Base-by-base conservation (phyloP, 2,888 invertebrate genomes). In the Agrenia bidenticulata region DNA sequence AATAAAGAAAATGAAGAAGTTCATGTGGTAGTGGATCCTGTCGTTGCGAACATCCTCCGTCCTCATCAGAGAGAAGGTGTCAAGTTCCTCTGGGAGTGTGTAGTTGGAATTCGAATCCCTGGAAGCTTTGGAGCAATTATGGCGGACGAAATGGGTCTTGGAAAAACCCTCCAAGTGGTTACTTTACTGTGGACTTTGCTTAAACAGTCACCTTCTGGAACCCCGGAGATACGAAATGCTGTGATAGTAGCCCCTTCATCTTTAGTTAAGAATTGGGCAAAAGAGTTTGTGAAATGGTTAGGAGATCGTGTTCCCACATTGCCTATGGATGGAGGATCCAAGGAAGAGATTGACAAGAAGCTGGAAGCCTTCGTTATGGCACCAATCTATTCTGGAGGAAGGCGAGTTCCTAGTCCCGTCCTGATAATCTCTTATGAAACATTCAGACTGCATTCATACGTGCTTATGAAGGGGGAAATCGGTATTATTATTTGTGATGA, bases 71-170 rank as follows among this genome's bases (percentile, higher is more conserved):
- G 98, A 73, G 98, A 99, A 84, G 99, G 99, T 39, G 98, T 99
- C 0, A 92, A 92, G 79, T 99, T 99, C 79, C 97, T 99, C 96
- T 99, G 95, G 79, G 96, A 99, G 79, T 99, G 98, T 82, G 96
- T 98, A 2, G 94, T 92, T 9, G 99, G 98, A 1, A 83, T 85
- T 42, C 89, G 93, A 77, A 94, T 95, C 74, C 89, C 90, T 64
- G 85, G 86, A 67, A 89, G 89, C 27, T 89, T 85, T 80, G 99
- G 99, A 0, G 99, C 98, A 77, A 99, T 99, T 54, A 99, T 99
- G 98, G 99, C 99, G 2, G 99, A 99, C 81, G 99, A 99, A 85
- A 99, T 99, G 98, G 97, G 92, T 58, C 83, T 98, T 39, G 98
- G 98, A 1, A 99, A 99, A 82, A 99, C 99, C 0, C 82, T 99